These are phyloP conservation scores for Gopherus flavomarginatus DNA, from an alignment of 2,113 vertebrate species.

Conservation along the genomic window DNA sequence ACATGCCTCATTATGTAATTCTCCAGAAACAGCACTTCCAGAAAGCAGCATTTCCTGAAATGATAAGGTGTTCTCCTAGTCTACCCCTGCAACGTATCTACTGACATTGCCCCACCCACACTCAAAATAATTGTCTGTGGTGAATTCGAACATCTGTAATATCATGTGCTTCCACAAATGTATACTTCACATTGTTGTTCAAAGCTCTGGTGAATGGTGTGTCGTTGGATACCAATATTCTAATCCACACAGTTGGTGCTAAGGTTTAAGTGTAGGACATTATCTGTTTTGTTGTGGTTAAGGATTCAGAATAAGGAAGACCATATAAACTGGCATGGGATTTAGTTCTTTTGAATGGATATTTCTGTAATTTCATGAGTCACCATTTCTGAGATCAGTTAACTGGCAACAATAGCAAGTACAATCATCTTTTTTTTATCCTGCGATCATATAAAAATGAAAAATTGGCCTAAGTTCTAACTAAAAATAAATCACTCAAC, in stretches of 20 bases:
- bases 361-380: not conserved
- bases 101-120: not conserved
- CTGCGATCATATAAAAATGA: not conserved
- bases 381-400: not conserved
- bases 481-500: not conserved
- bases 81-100: not conserved
- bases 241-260: not conserved
- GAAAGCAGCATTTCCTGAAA: not conserved
- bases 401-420: not conserved
- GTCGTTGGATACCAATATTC: not conserved
- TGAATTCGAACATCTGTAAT: not conserved
- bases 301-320: not conserved
- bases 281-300: not conserved
- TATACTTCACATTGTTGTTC: not conserved
- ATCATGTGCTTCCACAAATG: not conserved
- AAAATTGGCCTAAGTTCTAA: not conserved
- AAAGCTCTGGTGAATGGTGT: not conserved
- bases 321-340: not conserved
- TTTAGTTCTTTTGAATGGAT: not conserved
- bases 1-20: conserved; percentile 7
- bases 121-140: not conserved
- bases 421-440: not conserved
- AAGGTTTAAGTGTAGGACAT: accelerated
- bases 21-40: not conserved
- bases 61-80: not conserved